These are phyloP conservation scores for Pangasianodon gigas DNA, from an alignment of 2,113 vertebrate species.

Conservation along the genomic window DNA sequence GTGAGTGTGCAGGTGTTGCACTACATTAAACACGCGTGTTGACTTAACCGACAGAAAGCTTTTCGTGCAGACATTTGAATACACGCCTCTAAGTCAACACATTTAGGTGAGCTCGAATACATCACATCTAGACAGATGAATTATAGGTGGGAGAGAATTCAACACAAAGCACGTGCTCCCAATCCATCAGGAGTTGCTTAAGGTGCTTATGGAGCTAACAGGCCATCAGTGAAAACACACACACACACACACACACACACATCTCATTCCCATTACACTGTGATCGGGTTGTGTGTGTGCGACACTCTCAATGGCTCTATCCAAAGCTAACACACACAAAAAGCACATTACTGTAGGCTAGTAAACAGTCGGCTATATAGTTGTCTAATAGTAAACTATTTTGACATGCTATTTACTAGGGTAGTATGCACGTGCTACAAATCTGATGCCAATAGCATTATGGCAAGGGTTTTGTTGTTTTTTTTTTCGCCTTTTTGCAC, in stretches of 20 bases:
- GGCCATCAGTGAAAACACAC: constrained; percentile 72
- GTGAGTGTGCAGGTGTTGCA: constrained; percentile 45
- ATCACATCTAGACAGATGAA: constrained; percentile 80
- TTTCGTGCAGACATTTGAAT: constrained; percentile 54
- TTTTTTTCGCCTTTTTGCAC: not conserved
- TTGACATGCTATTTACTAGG: not conserved
- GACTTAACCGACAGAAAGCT: constrained; percentile 53
- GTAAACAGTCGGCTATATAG: not conserved
- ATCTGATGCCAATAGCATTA: not conserved
- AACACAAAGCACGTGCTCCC: constrained; percentile 82
- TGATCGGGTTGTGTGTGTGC: constrained; percentile 45
- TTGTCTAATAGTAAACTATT: not conserved
- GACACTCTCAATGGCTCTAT: not conserved
- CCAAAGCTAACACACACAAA: constrained; percentile 51
- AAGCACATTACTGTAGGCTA: constrained; percentile 67
- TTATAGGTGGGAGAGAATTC: constrained; percentile 81
- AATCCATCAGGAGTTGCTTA: constrained; percentile 81
- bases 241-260: constrained; percentile 50
- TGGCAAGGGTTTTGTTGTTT: not conserved
- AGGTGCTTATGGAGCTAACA: constrained; percentile 92
- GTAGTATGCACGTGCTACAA: not conserved
- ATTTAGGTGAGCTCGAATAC: constrained; percentile 69
- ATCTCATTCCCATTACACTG: constrained; percentile 71
- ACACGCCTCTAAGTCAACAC: constrained; percentile 74
- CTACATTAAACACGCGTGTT: constrained; percentile 45